phyloP scores from a whole-genome alignment of 2,888 invertebrate species.

The Morpho deidamia region DNA sequence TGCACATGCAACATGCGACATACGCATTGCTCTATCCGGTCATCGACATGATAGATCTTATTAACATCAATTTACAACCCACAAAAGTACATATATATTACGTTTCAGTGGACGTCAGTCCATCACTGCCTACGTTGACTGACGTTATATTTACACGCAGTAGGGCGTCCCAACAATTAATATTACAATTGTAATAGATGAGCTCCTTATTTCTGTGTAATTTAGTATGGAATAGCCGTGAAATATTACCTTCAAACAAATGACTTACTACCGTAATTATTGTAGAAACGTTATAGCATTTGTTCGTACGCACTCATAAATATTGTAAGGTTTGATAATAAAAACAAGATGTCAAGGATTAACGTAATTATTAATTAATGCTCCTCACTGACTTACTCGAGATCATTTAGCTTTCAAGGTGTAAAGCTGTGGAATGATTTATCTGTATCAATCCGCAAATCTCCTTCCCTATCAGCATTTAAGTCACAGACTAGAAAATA shows the following conservation, averaged over 20 bases:
- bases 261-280: slow-evolving; percentile 16
- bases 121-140: slow-evolving; percentile 37
- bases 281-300: not conserved
- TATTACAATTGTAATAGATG: slow-evolving; percentile 38
- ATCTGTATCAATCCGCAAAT: too few species aligned
- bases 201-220: slow-evolving; percentile 25
- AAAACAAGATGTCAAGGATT: too few species aligned
- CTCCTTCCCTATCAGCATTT: too few species aligned
- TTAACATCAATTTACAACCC: slow-evolving; percentile 11
- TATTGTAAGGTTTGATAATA: too few species aligned
- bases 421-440: too few species aligned
- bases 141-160: slow-evolving; percentile 48
- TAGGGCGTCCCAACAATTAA: slow-evolving; percentile 55
- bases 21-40: too few species aligned
- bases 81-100: not conserved
- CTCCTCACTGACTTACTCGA: too few species aligned
- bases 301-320: too few species aligned
- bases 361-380: too few species aligned
- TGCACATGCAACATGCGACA: too few species aligned
- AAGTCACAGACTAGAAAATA: too few species aligned
- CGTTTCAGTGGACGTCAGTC: slow-evolving; percentile 12
- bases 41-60: slow-evolving; percentile 37
- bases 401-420: too few species aligned
- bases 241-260: slow-evolving; percentile 24
- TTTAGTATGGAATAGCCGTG: slow-evolving; percentile 23